Evolutionary conservation across 2,888 invertebrate genomes (phyloP), one percentile per base, ranked within the genome.

Genomic region (Taenaris catops): DNA sequence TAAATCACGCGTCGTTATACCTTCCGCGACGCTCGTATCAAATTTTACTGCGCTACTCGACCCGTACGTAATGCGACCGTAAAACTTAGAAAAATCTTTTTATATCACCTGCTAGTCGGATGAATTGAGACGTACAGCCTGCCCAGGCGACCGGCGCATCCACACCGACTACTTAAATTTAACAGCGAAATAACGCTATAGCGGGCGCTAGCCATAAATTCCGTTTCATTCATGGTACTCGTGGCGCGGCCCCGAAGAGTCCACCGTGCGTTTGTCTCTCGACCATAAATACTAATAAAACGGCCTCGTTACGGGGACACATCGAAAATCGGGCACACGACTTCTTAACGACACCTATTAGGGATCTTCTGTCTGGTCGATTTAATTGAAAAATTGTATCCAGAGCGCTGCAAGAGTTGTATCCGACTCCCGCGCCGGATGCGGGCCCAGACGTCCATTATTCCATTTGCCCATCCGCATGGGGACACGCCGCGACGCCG

Each of bases 351-450:
- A 81, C 83, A 84, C 84, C 84, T 83, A 86, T 84, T 86, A 84
- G 76, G 79, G 80, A 79, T 81, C 80, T 79, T 81, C 70, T 78
- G 84, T 84, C 84, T 81, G 81, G 80, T 74, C 70, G 73, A 70
- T 81, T 79, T 84, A 86, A 86, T 86, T 84, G 86, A 84, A 86
- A 86, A 86, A 86, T 86, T 86, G 84, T 86, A 83, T 80, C 75
- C 72, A 76, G 75, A 69, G 73, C 76, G 73, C 63, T 79, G 79
- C 81, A 75, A 76, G 83, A 80, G 81, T 78, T 69, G 83, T 75
- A 80, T 80, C 81, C 80, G 79, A 78, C 63, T 74, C 66, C 65
- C 68, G 76, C 73, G 78, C 71, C 84, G 86, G 86, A 86, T 84
- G 86, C 86, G 84, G 86, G 86, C 83, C 73, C 86, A 84, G 84